These are phyloP conservation scores for Ladona fulva DNA, from an alignment of 1,140 invertebrate species.

Conservation along the genomic window DNA sequence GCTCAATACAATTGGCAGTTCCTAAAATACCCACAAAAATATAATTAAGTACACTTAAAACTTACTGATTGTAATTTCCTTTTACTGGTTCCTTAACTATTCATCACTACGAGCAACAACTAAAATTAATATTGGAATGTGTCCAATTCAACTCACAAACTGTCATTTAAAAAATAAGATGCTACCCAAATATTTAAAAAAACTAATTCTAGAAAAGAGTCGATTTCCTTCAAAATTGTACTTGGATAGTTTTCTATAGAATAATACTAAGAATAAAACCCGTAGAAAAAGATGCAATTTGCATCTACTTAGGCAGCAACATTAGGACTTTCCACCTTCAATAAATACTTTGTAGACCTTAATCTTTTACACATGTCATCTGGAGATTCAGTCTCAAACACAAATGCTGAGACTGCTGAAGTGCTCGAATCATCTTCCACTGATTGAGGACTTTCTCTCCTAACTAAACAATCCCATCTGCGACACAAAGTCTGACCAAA, in stretches of 20 bases:
- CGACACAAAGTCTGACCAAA: constrained; percentile 44
- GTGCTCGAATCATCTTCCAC: constrained; percentile 20
- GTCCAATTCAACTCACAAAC: too few species aligned
- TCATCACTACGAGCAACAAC: too few species aligned
- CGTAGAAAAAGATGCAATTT: background rate
- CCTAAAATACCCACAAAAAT: background rate
- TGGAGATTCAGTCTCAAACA: constrained; percentile 51
- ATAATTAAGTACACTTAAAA: background rate
- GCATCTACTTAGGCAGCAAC: background rate
- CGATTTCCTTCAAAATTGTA: background rate
- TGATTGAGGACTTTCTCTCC: background rate
- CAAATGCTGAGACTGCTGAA: constrained; percentile 37
- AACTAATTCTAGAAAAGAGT: too few species aligned
- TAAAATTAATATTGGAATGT: too few species aligned
- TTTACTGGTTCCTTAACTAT: background rate
- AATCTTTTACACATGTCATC: constrained; percentile 35
- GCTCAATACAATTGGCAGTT: too few species aligned
- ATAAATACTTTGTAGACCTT: background rate
- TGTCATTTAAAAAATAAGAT: too few species aligned
- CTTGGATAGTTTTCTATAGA: background rate
- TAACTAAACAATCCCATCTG: constrained; percentile 28
- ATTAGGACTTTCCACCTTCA: constrained; percentile 4
- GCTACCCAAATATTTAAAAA: too few species aligned
- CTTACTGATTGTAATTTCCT: background rate
- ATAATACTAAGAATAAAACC: background rate